Conservation (phyloP, 2,888 invertebrate species). For the Rugalucina vietnamica region DNA sequence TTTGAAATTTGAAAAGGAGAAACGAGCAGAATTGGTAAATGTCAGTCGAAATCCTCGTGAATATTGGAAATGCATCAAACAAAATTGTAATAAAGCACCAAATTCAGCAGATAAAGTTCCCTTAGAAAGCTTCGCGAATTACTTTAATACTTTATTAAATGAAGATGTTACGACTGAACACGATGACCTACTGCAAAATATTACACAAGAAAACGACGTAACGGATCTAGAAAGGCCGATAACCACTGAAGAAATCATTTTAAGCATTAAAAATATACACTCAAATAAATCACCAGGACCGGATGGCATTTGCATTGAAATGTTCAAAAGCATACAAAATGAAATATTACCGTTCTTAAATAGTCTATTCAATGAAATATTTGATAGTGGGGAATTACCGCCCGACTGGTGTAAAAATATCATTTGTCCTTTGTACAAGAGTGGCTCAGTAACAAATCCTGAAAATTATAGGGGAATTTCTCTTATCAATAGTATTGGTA, state of each 20-base stretch:
- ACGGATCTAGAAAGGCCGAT: neutral
- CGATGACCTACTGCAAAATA: neutral
- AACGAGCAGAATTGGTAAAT: conserved; percentile 9
- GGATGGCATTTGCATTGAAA: conserved; percentile 29
- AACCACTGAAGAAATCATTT: conserved; percentile 7
- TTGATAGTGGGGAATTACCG: neutral
- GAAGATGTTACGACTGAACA: neutral
- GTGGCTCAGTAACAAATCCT: neutral
- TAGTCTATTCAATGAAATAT: neutral
- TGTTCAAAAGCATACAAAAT: conserved; percentile 13
- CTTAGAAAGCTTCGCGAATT: neutral
- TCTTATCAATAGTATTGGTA: neutral
- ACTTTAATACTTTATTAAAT: neutral
- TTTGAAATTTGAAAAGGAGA: neutral
- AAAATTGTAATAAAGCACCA: neutral
- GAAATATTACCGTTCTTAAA: neutral
- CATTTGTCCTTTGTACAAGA: neutral
- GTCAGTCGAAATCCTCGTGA: conserved; percentile 13
- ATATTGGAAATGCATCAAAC: neutral
- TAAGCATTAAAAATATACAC: conserved; percentile 12
- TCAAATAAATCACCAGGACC: conserved; percentile 23
- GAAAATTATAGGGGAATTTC: neutral
- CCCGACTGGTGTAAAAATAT: neutral
- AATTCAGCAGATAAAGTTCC: neutral
- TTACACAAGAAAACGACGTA: neutral